phyloP scores from a whole-genome alignment of 2,888 invertebrate species.

The Pheosia gnoma region DNA sequence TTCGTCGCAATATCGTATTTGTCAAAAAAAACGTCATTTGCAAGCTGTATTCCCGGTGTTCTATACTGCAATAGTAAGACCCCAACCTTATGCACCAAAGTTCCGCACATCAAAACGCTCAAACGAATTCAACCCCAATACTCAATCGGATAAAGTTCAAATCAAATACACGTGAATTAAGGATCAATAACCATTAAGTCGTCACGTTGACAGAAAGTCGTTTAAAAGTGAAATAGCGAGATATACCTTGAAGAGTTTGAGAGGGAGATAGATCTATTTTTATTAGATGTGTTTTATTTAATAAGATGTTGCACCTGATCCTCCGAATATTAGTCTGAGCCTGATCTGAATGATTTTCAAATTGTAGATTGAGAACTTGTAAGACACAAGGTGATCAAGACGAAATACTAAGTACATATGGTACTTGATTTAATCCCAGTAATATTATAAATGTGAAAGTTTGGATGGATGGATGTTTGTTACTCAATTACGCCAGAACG shows the following conservation, averaged over 20 bases:
- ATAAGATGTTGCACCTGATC: slow-evolving; percentile 74
- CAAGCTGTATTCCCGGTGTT: too few relatives aligned
- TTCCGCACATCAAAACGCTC: slow-evolving; percentile 22
- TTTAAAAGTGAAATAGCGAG: slow-evolving; percentile 54
- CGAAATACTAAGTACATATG: too few relatives aligned
- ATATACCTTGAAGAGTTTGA: slow-evolving; percentile 41
- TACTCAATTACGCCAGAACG: too few relatives aligned
- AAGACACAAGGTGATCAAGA: too few relatives aligned
- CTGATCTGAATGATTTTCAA: slow-evolving; percentile 72
- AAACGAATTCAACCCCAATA: slow-evolving; percentile 33
- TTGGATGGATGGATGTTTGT: too few relatives aligned
- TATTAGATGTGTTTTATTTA: slow-evolving; percentile 47
- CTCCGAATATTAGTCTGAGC: too few relatives aligned
- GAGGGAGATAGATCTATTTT: slow-evolving; percentile 54
- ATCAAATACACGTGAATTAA: slow-evolving; percentile 44
- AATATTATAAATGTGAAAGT: too few relatives aligned
- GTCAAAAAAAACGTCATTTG: too few relatives aligned
- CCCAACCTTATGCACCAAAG: slow-evolving; percentile 19
- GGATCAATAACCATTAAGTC: slow-evolving; percentile 80
- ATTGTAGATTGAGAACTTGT: slow-evolving; percentile 9
- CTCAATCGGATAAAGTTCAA: slow-evolving; percentile 46
- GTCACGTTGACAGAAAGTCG: slow-evolving; percentile 74
- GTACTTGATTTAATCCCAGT: too few relatives aligned
- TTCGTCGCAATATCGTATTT: too few relatives aligned
- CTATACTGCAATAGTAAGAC: slow-evolving; percentile 14